These are phyloP conservation scores for Lasioglossum leucozonium DNA, from an alignment of 2,888 invertebrate species.

Conservation along the genomic window DNA sequence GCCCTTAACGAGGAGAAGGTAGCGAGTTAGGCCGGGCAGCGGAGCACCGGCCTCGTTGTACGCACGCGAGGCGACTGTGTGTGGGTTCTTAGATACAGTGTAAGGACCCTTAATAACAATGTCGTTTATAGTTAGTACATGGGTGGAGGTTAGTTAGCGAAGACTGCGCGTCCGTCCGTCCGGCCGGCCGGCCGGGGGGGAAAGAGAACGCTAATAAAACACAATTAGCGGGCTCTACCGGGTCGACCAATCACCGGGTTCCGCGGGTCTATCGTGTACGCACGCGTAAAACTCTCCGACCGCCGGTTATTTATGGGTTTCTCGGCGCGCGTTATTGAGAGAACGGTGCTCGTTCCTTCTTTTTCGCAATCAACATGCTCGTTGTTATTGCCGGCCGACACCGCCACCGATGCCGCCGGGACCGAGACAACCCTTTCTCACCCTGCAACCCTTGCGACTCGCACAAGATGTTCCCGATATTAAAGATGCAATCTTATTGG, in stretches of 20 bases:
- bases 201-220: slow-evolving; percentile 81
- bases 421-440: background rate
- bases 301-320: slow-evolving; percentile 78
- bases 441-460: background rate
- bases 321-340: slow-evolving; percentile 67
- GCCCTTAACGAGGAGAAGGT: slow-evolving; percentile 59
- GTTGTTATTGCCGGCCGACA: slow-evolving; percentile 40
- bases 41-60: background rate
- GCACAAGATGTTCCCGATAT: background rate
- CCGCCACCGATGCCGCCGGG: background rate
- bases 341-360: slow-evolving; percentile 45
- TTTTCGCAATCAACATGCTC: slow-evolving; percentile 68
- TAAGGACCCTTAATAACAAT: slow-evolving; percentile 79
- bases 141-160: slow-evolving; percentile 78
- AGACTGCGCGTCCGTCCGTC: slow-evolving; percentile 69
- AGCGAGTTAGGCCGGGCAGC: slow-evolving; percentile 21
- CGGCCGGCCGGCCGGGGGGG: slow-evolving; percentile 50
- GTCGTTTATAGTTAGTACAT: slow-evolving; percentile 78
- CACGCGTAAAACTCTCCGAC: slow-evolving; percentile 76
- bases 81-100: slow-evolving; percentile 65
- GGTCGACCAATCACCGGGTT: slow-evolving; percentile 78
- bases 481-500: too few species aligned
- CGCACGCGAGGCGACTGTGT: slow-evolving; percentile 45
- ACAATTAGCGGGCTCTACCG: slow-evolving; percentile 80
- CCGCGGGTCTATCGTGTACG: slow-evolving; percentile 63